Evolutionary conservation across 2,797 vertebrate genomes (phyloP).

Genomic region (Anas flavirostris): DNA sequence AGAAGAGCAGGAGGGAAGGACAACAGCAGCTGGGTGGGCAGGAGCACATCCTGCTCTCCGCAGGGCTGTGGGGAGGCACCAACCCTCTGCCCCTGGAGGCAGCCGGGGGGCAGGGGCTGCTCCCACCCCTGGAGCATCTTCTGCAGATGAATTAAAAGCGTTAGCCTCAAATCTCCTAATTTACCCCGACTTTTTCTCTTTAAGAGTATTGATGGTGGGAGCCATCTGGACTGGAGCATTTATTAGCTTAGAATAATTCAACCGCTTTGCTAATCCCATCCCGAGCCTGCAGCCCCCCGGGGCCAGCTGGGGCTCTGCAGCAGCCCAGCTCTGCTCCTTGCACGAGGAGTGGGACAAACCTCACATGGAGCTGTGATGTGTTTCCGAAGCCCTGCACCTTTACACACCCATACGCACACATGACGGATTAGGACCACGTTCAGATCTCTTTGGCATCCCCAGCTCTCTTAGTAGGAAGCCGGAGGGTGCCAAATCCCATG

Average conservation of each 20-base stretch:
- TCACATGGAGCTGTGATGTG: background rate
- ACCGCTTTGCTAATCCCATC: constrained; percentile 70
- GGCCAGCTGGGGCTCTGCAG: background rate
- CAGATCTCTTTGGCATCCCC: background rate
- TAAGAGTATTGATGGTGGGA: constrained; percentile 63
- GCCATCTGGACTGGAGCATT: constrained; percentile 65
- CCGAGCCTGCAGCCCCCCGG: background rate
- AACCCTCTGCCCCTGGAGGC: background rate
- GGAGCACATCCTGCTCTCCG: background rate
- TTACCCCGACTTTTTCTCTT: constrained; percentile 50
- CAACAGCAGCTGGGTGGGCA: background rate
- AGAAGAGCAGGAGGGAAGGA: background rate
- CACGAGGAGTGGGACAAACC: background rate
- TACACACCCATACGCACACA: background rate
- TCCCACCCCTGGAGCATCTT: background rate
- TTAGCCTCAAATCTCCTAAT: constrained; percentile 69
- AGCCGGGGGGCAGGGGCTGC: background rate
- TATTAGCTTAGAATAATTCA: constrained; percentile 75
- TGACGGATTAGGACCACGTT: background rate
- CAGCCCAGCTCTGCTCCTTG: background rate
- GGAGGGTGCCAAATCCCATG: background rate
- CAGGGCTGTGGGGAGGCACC: background rate
- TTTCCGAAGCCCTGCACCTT: background rate
- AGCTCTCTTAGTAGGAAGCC: background rate
- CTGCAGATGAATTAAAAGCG: constrained; percentile 17